phyloP scores from a whole-genome alignment of 2,113 vertebrate genomes.

The Taxidea taxus region DNA sequence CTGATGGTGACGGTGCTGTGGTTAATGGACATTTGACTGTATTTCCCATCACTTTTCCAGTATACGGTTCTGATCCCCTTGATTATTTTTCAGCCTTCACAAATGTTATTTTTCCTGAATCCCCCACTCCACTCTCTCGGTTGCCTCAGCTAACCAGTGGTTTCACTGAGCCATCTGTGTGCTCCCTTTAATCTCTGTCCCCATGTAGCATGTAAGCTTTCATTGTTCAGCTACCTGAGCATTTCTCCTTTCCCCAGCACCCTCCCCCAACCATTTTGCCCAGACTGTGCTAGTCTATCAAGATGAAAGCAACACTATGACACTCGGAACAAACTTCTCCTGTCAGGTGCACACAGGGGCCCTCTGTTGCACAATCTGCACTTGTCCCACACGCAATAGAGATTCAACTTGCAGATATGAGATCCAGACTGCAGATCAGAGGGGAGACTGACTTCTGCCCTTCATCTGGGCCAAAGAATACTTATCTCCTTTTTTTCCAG shows the following conservation, averaged over 20 bases:
- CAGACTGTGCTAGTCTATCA: slow-evolving; percentile 54
- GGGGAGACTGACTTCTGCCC: slow-evolving; percentile 64
- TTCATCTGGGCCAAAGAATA: slow-evolving; percentile 41
- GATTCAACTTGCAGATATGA: slow-evolving; percentile 30
- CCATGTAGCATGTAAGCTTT: slow-evolving; percentile 19
- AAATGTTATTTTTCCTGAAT: neutral
- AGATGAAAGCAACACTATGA: slow-evolving; percentile 54
- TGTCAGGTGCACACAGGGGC: slow-evolving; percentile 43
- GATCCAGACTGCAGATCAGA: slow-evolving; percentile 54
- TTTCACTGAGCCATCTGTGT: neutral
- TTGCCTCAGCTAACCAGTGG: neutral
- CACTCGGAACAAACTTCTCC: slow-evolving; percentile 50
- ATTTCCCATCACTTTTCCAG: neutral
- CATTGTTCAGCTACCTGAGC: slow-evolving; percentile 55
- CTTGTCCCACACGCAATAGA: slow-evolving; percentile 11
- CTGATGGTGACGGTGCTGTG: neutral
- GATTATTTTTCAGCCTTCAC: neutral
- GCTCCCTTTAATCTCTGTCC: neutral
- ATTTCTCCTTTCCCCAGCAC: neutral
- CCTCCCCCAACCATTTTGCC: neutral
- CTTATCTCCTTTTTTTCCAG: slow-evolving; percentile 64
- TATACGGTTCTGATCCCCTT: neutral
- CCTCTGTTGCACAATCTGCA: slow-evolving; percentile 41
- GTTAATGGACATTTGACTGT: neutral
- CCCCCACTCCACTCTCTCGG: neutral